phyloP scores from a whole-genome alignment of 2,113 vertebrate genomes.

The Peromyscus californicus region DNA sequence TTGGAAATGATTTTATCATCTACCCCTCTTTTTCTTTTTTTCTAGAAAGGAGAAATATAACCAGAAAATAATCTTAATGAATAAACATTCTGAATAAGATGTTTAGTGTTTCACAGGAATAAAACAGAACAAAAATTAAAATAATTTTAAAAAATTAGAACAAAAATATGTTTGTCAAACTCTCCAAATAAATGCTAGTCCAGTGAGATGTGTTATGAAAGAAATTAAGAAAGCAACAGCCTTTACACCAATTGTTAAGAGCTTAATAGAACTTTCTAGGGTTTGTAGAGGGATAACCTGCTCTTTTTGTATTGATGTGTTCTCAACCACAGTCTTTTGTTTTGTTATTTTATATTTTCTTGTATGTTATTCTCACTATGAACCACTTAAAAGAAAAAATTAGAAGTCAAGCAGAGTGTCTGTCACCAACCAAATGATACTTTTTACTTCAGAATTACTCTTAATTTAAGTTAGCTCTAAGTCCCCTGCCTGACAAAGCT shows the following conservation, averaged over 20 bases:
- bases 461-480: neutral
- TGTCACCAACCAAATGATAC: neutral
- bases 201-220: neutral
- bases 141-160: neutral
- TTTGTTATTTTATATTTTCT: neutral
- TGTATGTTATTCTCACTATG: neutral
- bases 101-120: neutral
- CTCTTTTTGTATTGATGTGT: neutral
- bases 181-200: neutral
- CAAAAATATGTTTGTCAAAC: neutral
- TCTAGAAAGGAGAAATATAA: slow-evolving; percentile 15
- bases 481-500: neutral
- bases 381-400: neutral
- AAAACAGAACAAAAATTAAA: neutral
- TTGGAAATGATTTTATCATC: neutral
- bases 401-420: neutral
- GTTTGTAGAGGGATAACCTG: neutral
- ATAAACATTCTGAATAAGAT: neutral
- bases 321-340: neutral
- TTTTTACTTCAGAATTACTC: neutral
- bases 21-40: neutral
- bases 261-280: neutral
- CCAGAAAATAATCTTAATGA: neutral
- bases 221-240: neutral
- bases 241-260: neutral